A percentile compares a stretch with the other conserved stretches of the same genome.
These are phyloP conservation scores for Papilio aristodemus DNA, from an alignment of 1,140 invertebrate species.

Conservation along the genomic window DNA sequence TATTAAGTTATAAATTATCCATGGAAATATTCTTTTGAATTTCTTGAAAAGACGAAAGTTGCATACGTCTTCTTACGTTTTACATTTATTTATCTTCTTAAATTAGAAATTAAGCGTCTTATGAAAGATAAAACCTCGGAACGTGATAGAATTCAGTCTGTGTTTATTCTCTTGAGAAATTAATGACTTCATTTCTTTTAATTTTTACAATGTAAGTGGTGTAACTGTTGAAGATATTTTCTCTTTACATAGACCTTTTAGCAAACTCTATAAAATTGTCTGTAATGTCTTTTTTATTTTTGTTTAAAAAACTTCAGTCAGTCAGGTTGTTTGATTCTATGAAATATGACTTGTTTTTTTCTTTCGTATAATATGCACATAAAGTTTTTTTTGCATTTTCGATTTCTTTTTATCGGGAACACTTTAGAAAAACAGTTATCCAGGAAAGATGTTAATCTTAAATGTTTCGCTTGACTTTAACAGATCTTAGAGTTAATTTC, in stretches of 20 bases:
- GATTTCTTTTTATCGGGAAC: not conserved
- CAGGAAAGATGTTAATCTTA: not conserved
- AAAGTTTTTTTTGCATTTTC: too few species aligned
- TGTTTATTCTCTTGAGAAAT: slow-evolving; percentile 12
- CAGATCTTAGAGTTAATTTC: slow-evolving; percentile 11
- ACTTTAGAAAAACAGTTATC: slow-evolving; percentile 8
- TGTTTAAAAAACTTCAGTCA: too few species aligned
- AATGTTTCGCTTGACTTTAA: slow-evolving; percentile 7
- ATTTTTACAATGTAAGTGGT: not conserved
- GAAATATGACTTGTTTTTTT: too few species aligned
- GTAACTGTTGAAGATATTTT: not conserved
- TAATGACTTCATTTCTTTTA: slow-evolving; percentile 10
- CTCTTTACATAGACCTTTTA: not conserved
- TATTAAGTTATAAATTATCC: too few species aligned
- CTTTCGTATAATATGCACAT: too few species aligned
- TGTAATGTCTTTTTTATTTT: too few species aligned
- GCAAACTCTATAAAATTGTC: too few species aligned
- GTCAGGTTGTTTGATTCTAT: too few species aligned
- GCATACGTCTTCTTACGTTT: not conserved
- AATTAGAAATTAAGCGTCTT: slow-evolving; percentile 5
- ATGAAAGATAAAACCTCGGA: not conserved
- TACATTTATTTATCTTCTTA: not conserved
- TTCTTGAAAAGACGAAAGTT: not conserved
- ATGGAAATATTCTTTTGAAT: too few species aligned
- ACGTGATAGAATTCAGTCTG: slow-evolving; percentile 8